These are phyloP conservation scores for Epistrophe grossulariae DNA, from an alignment of 2,888 invertebrate species.

Conservation along the genomic window DNA sequence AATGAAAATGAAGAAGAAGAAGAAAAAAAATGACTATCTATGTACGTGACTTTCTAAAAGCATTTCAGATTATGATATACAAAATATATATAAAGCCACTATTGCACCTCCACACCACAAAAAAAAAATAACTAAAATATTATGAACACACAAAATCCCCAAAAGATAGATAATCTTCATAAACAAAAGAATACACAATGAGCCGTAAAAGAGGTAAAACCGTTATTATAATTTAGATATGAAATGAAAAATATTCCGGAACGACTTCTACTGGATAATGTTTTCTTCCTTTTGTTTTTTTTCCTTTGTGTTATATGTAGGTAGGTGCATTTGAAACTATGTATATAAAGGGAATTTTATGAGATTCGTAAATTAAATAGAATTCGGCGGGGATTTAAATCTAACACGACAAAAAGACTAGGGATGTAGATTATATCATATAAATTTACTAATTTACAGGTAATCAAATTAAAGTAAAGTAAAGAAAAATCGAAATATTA, in stretches of 20 bases:
- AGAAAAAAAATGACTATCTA: neutral
- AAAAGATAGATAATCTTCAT: conserved; percentile 39
- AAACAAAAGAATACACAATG: conserved; percentile 45
- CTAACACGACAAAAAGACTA: no score
- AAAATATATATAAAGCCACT: neutral
- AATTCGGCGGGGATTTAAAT: no score
- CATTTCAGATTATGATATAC: conserved; percentile 4
- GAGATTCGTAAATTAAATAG: neutral
- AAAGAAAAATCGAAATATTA: no score
- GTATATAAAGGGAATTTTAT: neutral
- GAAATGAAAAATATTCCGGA: conserved; percentile 23
- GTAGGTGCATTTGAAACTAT: neutral
- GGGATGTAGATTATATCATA: no score
- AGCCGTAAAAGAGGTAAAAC: conserved; percentile 35
- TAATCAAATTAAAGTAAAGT: no score
- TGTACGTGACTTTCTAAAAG: conserved; percentile 30
- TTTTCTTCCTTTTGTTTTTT: neutral
- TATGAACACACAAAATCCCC: conserved; percentile 10
- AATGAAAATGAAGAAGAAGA: neutral
- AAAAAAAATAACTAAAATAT: neutral
- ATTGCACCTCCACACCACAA: neutral
- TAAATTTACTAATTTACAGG: no score
- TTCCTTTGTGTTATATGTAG: neutral
- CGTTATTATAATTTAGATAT: conserved; percentile 46
- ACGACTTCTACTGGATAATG: conserved; percentile 25